Conservation (phyloP, 2,888 invertebrate genomes). For the Eretmocerus hayati region DNA sequence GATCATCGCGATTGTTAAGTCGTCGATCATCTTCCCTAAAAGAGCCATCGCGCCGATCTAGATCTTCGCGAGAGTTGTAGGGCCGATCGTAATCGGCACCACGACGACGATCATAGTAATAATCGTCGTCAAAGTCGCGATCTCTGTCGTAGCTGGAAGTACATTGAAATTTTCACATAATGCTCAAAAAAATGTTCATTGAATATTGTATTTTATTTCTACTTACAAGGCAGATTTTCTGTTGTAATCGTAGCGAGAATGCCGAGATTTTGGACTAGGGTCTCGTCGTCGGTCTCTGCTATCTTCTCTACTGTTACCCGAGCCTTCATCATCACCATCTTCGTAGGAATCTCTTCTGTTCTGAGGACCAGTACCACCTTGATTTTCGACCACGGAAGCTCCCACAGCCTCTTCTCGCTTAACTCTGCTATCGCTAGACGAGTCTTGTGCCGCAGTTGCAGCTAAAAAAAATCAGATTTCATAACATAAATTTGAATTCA, state of each 20-base stretch:
- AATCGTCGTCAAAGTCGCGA: constrained; percentile 43
- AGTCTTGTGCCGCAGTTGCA: constrained; percentile 31
- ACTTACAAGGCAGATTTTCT: constrained; percentile 38
- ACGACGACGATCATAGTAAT: constrained; percentile 41
- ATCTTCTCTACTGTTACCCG: constrained; percentile 40
- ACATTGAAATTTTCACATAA: constrained; percentile 2
- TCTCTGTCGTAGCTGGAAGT: constrained; percentile 38
- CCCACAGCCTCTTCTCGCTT: constrained; percentile 44
- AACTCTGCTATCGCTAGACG: constrained; percentile 32
- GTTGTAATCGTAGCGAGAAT: constrained; percentile 38
- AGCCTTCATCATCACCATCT: constrained; percentile 42
- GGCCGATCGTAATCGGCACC: constrained; percentile 36
- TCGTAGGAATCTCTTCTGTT: constrained; percentile 42
- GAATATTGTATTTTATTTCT: not conserved
- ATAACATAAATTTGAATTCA: not conserved
- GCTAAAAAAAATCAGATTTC: constrained; percentile 29
- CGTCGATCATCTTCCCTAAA: constrained; percentile 41
- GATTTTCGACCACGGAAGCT: constrained; percentile 36
- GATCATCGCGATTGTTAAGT: constrained; percentile 38
- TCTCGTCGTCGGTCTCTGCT: constrained; percentile 41
- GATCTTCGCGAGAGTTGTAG: constrained; percentile 39
- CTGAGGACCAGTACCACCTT: constrained; percentile 29
- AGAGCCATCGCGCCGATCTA: constrained; percentile 38
- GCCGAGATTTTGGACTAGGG: constrained; percentile 35
- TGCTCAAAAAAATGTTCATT: not conserved